These are phyloP conservation scores for Saccopteryx leptura DNA, from an alignment of 2,113 vertebrate genomes.

Conservation along the genomic window DNA sequence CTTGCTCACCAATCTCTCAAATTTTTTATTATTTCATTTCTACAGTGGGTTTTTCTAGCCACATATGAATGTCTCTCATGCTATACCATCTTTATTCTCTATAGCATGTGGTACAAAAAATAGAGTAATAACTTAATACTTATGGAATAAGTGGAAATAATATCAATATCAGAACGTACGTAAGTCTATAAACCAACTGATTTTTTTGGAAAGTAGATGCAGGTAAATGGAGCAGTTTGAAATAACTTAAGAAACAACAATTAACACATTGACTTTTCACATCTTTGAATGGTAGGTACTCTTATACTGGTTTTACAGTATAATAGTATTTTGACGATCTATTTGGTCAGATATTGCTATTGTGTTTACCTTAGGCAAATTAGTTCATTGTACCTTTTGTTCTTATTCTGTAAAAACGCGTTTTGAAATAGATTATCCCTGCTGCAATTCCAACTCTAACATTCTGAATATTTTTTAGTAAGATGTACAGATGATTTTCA, in stretches of 20 bases:
- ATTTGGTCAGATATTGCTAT: constrained; percentile 18
- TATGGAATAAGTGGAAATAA: constrained; percentile 41
- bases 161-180: neutral
- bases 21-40: constrained; percentile 53
- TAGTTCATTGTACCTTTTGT: constrained; percentile 21
- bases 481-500: constrained; percentile 8
- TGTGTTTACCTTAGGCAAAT: constrained; percentile 32
- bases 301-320: constrained; percentile 3
- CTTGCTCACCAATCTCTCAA: constrained; percentile 12
- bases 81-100: neutral
- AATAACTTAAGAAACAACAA: neutral
- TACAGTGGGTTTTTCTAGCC: constrained; percentile 41
- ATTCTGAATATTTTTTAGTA: constrained; percentile 46
- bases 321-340: constrained; percentile 26
- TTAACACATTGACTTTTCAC: constrained; percentile 23
- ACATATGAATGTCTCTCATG: neutral
- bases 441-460: neutral
- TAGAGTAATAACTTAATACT: constrained; percentile 13
- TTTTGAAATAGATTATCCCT: neutral
- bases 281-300: neutral
- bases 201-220: neutral
- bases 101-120: neutral
- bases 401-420: constrained; percentile 26
- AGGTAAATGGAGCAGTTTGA: constrained; percentile 7
- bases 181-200: constrained; percentile 25